Conservation (phyloP, 2,888 invertebrate genomes). For the Taenaris catops region DNA sequence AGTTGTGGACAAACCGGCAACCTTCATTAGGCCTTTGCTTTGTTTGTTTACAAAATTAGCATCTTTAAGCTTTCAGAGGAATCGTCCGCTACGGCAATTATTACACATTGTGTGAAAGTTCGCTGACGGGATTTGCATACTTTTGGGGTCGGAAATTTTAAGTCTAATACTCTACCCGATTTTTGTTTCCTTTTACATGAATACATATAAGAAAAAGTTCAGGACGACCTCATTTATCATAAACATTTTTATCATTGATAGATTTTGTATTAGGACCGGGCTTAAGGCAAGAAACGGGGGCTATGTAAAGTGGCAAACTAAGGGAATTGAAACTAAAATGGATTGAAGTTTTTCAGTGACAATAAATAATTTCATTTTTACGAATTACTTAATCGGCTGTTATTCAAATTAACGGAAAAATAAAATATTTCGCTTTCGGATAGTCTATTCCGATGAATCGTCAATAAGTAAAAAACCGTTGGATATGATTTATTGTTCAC, state of each 20-base stretch:
- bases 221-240: neutral
- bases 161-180: constrained; percentile 10
- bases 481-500: no score
- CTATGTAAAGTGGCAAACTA: no score
- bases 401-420: no score
- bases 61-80: constrained; percentile 57
- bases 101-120: constrained; percentile 50
- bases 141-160: constrained; percentile 31
- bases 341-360: no score
- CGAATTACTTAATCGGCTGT: no score
- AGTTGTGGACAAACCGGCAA: constrained; percentile 61
- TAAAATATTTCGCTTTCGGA: no score
- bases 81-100: constrained; percentile 52
- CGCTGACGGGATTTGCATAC: constrained; percentile 36
- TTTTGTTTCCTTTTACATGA: constrained; percentile 11
- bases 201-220: constrained; percentile 1
- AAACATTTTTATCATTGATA: neutral
- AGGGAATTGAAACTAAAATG: no score
- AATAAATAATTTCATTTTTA: no score
- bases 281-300: no score
- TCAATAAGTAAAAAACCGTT: no score
- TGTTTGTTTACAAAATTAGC: constrained; percentile 75
- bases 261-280: no score
- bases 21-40: constrained; percentile 72
- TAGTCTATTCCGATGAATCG: no score